Conservation (phyloP, 2,113 vertebrate species). For the Anser brachyrhynchus region DNA sequence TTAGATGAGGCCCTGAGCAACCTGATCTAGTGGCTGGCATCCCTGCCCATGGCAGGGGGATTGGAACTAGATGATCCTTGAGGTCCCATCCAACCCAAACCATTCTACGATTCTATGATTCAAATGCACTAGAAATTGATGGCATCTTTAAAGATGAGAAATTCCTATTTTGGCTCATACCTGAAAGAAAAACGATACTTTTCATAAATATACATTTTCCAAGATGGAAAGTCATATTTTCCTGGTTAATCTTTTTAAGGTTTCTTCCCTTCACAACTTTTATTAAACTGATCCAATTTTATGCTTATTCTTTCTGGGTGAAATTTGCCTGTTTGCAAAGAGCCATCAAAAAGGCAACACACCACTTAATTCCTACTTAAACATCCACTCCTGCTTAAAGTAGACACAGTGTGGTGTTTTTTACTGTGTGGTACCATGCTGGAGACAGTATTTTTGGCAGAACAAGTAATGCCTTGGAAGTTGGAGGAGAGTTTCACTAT, state of each 20-base stretch:
- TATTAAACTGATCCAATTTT: background rate
- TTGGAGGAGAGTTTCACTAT: background rate
- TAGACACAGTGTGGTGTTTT: background rate
- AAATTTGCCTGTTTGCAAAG: background rate
- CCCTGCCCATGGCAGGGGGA: too few species aligned
- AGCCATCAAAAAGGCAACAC: background rate
- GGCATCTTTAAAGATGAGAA: background rate
- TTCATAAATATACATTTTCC: background rate
- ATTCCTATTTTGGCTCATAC: background rate
- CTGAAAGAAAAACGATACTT: background rate
- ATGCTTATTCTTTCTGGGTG: background rate
- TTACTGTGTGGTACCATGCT: background rate
- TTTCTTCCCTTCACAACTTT: background rate
- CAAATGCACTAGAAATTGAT: background rate
- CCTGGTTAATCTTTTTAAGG: background rate
- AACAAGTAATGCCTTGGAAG: background rate
- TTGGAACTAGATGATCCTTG: too few species aligned
- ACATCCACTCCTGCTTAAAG: background rate
- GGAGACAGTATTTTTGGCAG: background rate
- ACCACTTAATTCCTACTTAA: background rate
- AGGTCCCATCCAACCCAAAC: too few species aligned
- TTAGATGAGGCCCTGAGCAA: too few species aligned
- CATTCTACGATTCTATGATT: too few species aligned
- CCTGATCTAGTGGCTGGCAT: too few species aligned
- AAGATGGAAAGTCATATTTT: background rate